Percentiles rank a stretch among this genome's conserved stretches.
phyloP scores from a whole-genome alignment of 92 coral and sea anemone genomes.

The Zoanthus sansibaricus region DNA sequence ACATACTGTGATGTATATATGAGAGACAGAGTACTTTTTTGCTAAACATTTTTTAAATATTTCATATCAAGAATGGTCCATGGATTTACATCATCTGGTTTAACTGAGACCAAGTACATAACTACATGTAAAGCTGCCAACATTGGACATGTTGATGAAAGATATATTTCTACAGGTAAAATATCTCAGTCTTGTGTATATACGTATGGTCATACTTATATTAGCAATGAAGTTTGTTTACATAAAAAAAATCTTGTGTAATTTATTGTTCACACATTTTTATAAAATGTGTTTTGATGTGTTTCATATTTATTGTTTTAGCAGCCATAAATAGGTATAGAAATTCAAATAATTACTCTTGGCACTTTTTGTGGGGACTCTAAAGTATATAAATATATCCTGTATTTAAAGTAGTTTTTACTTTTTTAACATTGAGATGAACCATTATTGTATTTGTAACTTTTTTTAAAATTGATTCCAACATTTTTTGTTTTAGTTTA shows the following conservation, averaged over 20 bases:
- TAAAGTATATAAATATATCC: not conserved
- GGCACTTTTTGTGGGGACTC: not conserved
- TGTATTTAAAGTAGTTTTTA: too few relatives aligned
- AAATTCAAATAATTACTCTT: not conserved
- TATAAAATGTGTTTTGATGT: not conserved
- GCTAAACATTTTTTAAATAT: not conserved
- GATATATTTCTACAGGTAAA: constrained; percentile 5
- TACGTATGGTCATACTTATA: not conserved
- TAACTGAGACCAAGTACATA: not conserved
- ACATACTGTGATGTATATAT: not conserved
- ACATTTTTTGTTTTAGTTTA: constrained; percentile 12
- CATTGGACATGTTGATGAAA: not conserved
- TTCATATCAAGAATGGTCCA: not conserved
- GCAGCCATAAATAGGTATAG: not conserved
- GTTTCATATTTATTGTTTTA: not conserved
- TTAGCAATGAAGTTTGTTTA: not conserved
- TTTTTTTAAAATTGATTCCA: not conserved
- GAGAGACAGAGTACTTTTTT: not conserved
- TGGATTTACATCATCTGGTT: not conserved
- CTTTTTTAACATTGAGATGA: not conserved
- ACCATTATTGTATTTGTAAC: not conserved
- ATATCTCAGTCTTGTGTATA: constrained; percentile 1
- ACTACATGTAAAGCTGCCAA: not conserved
- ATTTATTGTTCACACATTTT: not conserved
- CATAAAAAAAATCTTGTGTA: not conserved